phyloP scores from a whole-genome alignment of 2,888 invertebrate genomes.

The Drosophila sordidapex region DNA sequence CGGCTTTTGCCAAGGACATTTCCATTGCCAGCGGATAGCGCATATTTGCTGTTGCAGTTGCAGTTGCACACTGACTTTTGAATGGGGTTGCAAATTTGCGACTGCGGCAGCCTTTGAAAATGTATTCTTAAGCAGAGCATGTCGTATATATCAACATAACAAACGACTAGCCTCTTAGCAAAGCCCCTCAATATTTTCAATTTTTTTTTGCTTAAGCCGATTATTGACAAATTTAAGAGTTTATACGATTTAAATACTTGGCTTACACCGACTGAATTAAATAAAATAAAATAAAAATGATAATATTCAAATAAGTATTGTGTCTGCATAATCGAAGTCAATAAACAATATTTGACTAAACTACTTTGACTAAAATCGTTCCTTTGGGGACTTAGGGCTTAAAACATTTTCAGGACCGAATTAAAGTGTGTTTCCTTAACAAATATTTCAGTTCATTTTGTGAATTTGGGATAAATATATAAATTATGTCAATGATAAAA shows the following conservation, averaged over 20 bases:
- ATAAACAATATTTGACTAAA: too few relatives aligned
- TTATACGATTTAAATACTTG: neutral
- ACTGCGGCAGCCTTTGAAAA: conserved; percentile 6
- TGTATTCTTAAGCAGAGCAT: conserved; percentile 5
- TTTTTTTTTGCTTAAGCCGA: neutral
- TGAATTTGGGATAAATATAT: neutral
- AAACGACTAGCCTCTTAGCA: conserved; percentile 12
- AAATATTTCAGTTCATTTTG: neutral
- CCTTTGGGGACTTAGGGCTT: neutral
- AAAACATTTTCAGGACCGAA: neutral
- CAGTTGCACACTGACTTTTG: neutral
- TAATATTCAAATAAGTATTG: neutral
- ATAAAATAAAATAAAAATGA: neutral
- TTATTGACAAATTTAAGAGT: neutral
- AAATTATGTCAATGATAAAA: neutral
- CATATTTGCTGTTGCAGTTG: conserved; percentile 1
- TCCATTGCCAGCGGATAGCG: conserved; percentile 9
- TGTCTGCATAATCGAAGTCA: too few relatives aligned
- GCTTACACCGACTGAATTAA: neutral
- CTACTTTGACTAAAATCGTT: too few relatives aligned
- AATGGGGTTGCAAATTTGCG: neutral
- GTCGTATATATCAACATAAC: conserved; percentile 23
- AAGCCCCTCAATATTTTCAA: neutral
- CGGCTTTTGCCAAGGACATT: conserved; percentile 10
- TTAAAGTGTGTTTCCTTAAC: neutral